Base-by-base conservation (phyloP, 2,888 invertebrate species). In the Andrena bicolor region DNA sequence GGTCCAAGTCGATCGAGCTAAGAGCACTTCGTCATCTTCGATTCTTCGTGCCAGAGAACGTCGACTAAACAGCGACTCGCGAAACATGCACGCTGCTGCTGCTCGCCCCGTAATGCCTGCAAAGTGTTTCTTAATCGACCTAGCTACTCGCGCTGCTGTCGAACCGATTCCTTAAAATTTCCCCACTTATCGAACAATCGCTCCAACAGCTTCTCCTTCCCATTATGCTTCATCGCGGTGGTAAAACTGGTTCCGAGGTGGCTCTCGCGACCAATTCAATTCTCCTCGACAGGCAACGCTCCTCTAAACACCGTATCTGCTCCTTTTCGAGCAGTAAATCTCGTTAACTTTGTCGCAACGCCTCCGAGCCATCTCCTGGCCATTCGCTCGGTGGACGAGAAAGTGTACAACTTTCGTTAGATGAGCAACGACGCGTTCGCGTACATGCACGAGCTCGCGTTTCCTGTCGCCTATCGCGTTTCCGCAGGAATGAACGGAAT, bases 401-500 rank as follows among this genome's bases (percentile, higher is more conserved):
- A 72, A 68, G 30, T 30, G 8, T 63, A 28, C 23, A 65, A 78
- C 73, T 78, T 79, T 56, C 66, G 58, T 63, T 20, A 3, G 2
- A n/a, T 26, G 58, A 4, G 5, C 70, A 82, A 30, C 28, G 76
- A 64, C 28, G 75, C 82, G 41, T 41, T 16, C 41, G 76, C 65
- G 53, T 26, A n/a, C 32, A 71, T 28, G 28, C 35, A 26, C 60
- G 35, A 48, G 48, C 68, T 56, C 58, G 48, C 64, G 41, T 58
- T 65, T 41, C 16, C 41, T 41, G 23, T 49, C 79, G 81, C 80
- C 92, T 93, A 93, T 93, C 93, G 90, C 90, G 89, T 93, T 93
- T 93, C 93, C 92, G 89, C 92, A 92, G 91, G 89, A 89, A 82
- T 91, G 91, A 90, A 87, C 92, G 90, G 85, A 84, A 63, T 79